These are phyloP conservation scores for Nanger granti DNA, from an alignment of 2,113 vertebrate genomes.

Conservation along the genomic window DNA sequence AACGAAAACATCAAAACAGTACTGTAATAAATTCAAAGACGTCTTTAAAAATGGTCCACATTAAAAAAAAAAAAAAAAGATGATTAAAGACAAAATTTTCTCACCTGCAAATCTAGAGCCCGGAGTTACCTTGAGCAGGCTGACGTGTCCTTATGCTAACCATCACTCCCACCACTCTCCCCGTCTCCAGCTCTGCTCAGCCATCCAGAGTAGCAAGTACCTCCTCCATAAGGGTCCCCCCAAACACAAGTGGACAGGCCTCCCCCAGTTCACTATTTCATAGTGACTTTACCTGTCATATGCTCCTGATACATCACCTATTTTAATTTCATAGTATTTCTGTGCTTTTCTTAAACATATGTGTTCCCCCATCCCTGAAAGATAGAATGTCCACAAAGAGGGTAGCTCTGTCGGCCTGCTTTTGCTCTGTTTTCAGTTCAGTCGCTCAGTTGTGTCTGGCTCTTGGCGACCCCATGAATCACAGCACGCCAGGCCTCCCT, in stretches of 20 bases:
- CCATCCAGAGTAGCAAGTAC: neutral
- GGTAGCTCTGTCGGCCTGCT: neutral
- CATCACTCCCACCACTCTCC: neutral
- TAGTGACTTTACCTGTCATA: neutral
- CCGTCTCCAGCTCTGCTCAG: neutral
- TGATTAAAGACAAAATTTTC: neutral
- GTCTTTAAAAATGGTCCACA: neutral
- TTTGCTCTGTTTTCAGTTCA: neutral
- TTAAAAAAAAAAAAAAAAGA: neutral
- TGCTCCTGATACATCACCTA: neutral
- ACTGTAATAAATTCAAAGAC: neutral
- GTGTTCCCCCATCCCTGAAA: neutral
- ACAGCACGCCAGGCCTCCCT: too few relatives aligned
- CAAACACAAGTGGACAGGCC: neutral
- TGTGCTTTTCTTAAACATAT: neutral
- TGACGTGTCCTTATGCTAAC: fast-evolving
- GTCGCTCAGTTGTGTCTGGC: too few relatives aligned
- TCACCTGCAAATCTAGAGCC: neutral
- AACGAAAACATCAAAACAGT: neutral
- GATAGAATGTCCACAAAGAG: neutral
- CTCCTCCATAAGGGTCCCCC: neutral
- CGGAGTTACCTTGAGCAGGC: neutral
- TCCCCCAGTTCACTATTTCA: neutral
- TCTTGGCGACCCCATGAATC: too few relatives aligned
- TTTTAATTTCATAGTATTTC: neutral